phyloP scores from a whole-genome alignment of 2,797 vertebrate genomes.

The Todus mexicanus region DNA sequence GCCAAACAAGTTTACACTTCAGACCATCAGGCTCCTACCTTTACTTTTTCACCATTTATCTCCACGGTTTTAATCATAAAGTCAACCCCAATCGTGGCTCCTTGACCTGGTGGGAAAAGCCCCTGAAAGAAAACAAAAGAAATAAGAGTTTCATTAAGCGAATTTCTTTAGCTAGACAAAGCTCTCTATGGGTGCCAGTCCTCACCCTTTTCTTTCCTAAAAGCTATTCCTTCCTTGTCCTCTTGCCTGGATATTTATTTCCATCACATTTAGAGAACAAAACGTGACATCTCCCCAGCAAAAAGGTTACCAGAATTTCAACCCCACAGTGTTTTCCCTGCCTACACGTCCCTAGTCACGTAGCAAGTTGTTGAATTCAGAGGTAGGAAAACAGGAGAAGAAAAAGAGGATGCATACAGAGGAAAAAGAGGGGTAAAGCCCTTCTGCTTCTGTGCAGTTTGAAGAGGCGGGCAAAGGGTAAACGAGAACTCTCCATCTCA shows the following conservation, averaged over 20 bases:
- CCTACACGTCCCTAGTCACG: neutral
- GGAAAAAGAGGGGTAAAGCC: neutral
- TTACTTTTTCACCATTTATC: conserved; percentile 98
- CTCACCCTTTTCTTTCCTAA: neutral
- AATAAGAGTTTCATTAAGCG: conserved; percentile 8
- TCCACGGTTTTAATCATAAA: conserved; percentile 99
- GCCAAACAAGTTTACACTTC: neutral
- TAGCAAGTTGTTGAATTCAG: neutral
- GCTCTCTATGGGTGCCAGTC: neutral
- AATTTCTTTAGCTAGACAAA: neutral
- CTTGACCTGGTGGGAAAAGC: conserved; percentile 98
- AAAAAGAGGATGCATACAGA: neutral
- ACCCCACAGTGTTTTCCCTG: neutral
- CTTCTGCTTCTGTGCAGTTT: neutral
- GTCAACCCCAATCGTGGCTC: conserved; percentile 98
- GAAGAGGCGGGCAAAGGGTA: neutral
- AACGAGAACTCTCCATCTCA: neutral
- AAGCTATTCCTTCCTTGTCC: neutral
- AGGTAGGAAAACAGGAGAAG: neutral
- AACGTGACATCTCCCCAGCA: neutral
- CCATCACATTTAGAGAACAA: neutral
- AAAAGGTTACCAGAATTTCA: neutral
- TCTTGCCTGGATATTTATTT: neutral
- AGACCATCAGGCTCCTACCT: conserved; percentile 76
- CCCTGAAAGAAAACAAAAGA: conserved; percentile 78